Percentiles rank a stretch among this genome's conserved stretches.
phyloP scores from a whole-genome alignment of 2,113 vertebrate genomes.

The Sinocyclocheilus anophthalmus region DNA sequence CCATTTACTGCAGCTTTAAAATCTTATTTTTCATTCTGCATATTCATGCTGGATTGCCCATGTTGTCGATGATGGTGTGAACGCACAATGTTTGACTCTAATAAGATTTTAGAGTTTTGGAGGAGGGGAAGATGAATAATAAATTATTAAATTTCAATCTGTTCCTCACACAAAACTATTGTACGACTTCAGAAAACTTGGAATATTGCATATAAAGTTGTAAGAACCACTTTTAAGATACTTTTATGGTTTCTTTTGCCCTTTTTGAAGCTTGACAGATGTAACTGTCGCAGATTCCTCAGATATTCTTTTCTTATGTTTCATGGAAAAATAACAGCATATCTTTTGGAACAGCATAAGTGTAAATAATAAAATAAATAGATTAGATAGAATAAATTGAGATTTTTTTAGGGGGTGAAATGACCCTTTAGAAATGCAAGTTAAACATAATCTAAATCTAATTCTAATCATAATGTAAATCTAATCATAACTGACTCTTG shows the following conservation, averaged over 20 bases:
- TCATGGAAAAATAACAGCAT: background rate
- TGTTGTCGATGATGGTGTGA: background rate
- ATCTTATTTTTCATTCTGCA: background rate
- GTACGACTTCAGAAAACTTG: background rate
- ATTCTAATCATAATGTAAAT: slow-evolving; percentile 7
- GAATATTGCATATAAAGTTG: no score
- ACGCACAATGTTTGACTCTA: background rate
- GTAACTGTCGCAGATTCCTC: background rate
- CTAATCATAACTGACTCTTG: background rate
- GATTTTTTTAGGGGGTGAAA: background rate
- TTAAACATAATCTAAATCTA: background rate
- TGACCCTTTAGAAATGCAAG: background rate
- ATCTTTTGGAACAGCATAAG: background rate
- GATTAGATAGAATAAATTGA: no score
- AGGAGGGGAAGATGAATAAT: slow-evolving; percentile 4
- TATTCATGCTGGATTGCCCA: background rate
- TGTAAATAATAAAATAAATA: background rate
- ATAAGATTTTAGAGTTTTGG: background rate
- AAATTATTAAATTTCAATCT: slow-evolving; percentile 35
- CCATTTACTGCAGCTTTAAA: background rate
- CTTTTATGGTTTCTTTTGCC: background rate
- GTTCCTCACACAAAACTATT: slow-evolving; percentile 12
- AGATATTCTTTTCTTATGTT: background rate
- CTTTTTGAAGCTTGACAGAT: background rate
- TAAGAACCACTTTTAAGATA: no score